A percentile compares a stretch with the other conserved stretches of the same genome.
These are phyloP conservation scores for Pachydiplax longipennis DNA, from an alignment of 2,888 invertebrate genomes.

Conservation along the genomic window DNA sequence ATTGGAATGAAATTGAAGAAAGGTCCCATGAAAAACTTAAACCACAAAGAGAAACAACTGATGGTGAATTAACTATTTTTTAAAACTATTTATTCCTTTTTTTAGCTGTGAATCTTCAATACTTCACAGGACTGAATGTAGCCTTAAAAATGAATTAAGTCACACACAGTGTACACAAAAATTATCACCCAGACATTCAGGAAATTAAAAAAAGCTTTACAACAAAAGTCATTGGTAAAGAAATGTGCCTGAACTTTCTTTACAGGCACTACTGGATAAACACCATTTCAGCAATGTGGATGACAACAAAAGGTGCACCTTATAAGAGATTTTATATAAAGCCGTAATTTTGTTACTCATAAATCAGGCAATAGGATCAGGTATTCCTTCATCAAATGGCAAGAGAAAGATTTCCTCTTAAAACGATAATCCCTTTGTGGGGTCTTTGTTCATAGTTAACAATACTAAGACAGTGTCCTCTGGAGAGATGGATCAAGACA, in stretches of 20 bases:
- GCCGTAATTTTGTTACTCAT: constrained; percentile 8
- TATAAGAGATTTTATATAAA: constrained; percentile 3
- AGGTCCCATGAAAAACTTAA: background rate
- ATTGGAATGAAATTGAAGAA: background rate
- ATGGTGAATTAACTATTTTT: constrained; percentile 20
- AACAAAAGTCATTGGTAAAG: background rate
- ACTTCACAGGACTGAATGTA: background rate
- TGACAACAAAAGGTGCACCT: constrained; percentile 21
- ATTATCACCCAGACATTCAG: constrained; percentile 18
- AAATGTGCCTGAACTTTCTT: background rate
- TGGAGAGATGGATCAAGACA: background rate
- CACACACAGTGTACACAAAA: background rate
- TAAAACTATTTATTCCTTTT: constrained; percentile 22
- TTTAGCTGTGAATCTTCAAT: background rate
- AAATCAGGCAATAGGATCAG: constrained; percentile 7
- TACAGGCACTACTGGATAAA: background rate
- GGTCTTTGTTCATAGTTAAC: background rate
- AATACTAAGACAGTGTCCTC: background rate
- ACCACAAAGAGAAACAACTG: background rate
- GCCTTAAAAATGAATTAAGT: background rate
- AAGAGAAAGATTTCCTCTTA: background rate
- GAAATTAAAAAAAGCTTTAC: background rate
- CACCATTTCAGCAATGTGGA: constrained; percentile 25
- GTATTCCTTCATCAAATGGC: background rate
- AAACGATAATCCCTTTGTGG: constrained; percentile 15